Evolutionary conservation across 2,113 vertebrate genomes (phyloP).

Genomic region (Rhinichthys klamathensis): DNA sequence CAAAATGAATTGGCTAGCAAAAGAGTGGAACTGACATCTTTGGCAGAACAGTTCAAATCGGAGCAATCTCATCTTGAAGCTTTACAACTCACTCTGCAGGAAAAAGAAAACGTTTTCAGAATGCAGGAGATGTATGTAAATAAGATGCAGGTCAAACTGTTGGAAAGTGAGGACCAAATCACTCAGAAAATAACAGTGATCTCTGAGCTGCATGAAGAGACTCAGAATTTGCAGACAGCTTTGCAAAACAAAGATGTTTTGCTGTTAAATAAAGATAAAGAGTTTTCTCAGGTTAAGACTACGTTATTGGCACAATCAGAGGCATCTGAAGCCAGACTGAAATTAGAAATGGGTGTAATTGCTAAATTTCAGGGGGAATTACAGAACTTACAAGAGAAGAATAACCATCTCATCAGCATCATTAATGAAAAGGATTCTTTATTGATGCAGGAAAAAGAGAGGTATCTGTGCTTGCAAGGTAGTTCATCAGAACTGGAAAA

Average conservation of each 20-base stretch:
- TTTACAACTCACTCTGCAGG: slow-evolving; percentile 65
- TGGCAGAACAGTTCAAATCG: slow-evolving; percentile 69
- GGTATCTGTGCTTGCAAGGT: slow-evolving; percentile 65
- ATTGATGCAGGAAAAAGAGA: slow-evolving; percentile 73
- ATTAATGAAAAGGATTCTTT: slow-evolving; percentile 71
- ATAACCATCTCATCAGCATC: slow-evolving; percentile 62
- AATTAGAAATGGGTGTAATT: slow-evolving; percentile 76
- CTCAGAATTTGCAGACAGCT: slow-evolving; percentile 59
- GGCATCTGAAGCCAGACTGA: slow-evolving; percentile 71
- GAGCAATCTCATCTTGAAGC: slow-evolving; percentile 68
- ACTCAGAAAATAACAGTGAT: slow-evolving; percentile 67
- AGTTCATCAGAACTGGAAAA: slow-evolving; percentile 71
- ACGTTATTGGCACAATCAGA: slow-evolving; percentile 71
- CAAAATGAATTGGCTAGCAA: slow-evolving; percentile 68
- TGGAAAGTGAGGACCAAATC: slow-evolving; percentile 67
- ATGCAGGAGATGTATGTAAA: slow-evolving; percentile 74
- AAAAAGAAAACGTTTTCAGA: slow-evolving; percentile 70
- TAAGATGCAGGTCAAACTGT: slow-evolving; percentile 68
- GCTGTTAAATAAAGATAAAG: slow-evolving; percentile 68
- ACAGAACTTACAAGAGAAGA: slow-evolving; percentile 61
- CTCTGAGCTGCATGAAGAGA: slow-evolving; percentile 70
- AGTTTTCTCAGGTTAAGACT: slow-evolving; percentile 70
- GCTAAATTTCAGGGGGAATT: slow-evolving; percentile 73
- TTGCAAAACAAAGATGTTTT: slow-evolving; percentile 72
- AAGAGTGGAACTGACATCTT: slow-evolving; percentile 65